Evolutionary conservation across 1,140 invertebrate genomes (phyloP).

Genomic region (Drosophila quadrilineata): DNA sequence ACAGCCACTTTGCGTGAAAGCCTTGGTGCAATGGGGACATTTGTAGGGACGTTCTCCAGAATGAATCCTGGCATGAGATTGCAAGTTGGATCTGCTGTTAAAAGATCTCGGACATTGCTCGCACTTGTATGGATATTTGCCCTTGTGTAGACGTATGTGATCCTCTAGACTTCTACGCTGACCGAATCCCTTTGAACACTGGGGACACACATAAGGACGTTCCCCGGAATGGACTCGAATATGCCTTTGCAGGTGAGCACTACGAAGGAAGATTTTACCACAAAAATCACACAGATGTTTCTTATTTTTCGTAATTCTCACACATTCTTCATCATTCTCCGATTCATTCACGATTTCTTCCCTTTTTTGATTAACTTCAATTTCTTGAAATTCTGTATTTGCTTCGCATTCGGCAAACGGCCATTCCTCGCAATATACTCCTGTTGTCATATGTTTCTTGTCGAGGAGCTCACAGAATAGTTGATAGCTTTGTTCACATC

Average conservation of each 20-base stretch:
- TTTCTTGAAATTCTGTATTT: background rate
- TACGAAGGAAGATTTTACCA: background rate
- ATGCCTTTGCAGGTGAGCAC: slow-evolving; percentile 5
- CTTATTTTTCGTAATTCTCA: background rate
- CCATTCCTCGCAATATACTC: background rate
- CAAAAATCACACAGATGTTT: slow-evolving; percentile 1
- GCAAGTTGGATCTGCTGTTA: slow-evolving; percentile 98
- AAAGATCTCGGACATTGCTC: slow-evolving; percentile 98
- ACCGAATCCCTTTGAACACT: slow-evolving; percentile 1
- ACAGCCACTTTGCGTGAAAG: slow-evolving; percentile 99
- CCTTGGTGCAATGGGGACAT: slow-evolving; percentile 98
- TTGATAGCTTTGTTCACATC: slow-evolving; percentile 10
- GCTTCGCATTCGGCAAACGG: background rate
- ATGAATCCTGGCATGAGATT: slow-evolving; percentile 99
- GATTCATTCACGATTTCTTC: background rate
- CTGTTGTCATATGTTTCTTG: background rate
- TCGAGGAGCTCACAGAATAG: slow-evolving; percentile 9
- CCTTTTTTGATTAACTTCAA: background rate
- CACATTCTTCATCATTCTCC: background rate
- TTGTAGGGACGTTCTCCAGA: slow-evolving; percentile 99
- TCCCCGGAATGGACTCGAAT: slow-evolving; percentile 10
- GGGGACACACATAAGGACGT: background rate
- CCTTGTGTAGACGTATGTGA: slow-evolving; percentile 97
- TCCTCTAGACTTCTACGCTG: slow-evolving; percentile 83
- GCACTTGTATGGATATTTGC: slow-evolving; percentile 99